phyloP scores from a whole-genome alignment of 2,113 vertebrate species.

The Neoarius graeffei region DNA sequence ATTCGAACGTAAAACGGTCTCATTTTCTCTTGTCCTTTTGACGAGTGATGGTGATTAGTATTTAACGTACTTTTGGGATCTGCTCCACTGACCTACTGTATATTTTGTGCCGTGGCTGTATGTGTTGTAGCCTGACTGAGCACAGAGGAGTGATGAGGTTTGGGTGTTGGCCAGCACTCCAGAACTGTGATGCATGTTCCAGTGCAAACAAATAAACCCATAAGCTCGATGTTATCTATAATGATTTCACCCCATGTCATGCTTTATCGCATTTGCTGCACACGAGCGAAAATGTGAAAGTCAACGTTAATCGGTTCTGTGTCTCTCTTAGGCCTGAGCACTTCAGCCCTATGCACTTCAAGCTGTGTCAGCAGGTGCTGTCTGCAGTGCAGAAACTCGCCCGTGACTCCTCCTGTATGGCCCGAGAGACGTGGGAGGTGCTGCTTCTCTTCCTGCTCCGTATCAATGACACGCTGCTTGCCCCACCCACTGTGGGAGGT shows the following conservation, averaged over 20 bases:
- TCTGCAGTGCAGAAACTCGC: slow-evolving; percentile 87
- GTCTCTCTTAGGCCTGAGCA: slow-evolving; percentile 77
- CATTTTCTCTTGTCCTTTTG: neutral
- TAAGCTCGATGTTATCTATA: neutral
- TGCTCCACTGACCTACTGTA: neutral
- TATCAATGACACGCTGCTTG: slow-evolving; percentile 87
- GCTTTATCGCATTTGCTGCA: neutral
- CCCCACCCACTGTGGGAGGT: slow-evolving; percentile 87
- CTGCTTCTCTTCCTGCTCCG: slow-evolving; percentile 89
- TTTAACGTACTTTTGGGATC: neutral
- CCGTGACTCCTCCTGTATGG: slow-evolving; percentile 82
- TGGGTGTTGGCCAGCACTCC: neutral
- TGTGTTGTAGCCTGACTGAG: neutral
- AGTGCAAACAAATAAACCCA: neutral
- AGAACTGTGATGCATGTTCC: neutral
- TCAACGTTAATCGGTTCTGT: neutral
- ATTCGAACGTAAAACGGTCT: neutral
- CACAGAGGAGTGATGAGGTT: neutral
- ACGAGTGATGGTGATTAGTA: too few species aligned
- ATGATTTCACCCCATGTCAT: neutral
- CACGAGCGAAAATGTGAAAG: neutral
- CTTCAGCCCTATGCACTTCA: slow-evolving; percentile 81
- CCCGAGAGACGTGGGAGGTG: slow-evolving; percentile 91
- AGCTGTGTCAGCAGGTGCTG: slow-evolving; percentile 88
- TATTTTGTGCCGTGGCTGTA: neutral